These are phyloP conservation scores for Brachypteracias leptosomus DNA, from an alignment of 2,113 vertebrate genomes.

Conservation along the genomic window DNA sequence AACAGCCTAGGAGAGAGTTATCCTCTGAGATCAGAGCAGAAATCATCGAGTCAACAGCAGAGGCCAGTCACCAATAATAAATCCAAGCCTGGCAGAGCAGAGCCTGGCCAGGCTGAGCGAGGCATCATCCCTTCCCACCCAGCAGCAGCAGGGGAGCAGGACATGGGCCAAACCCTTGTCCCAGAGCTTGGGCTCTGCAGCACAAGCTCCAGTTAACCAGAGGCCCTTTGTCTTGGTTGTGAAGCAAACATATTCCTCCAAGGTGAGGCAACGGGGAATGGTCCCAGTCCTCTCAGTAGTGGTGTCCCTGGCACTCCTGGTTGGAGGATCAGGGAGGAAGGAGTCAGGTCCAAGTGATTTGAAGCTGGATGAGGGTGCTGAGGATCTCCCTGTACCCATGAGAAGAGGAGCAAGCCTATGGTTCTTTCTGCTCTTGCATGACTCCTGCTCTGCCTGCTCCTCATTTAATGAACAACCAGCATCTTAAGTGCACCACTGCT, in stretches of 20 bases:
- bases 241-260: not conserved
- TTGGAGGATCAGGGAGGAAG: not conserved
- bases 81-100: not conserved
- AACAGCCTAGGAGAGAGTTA: slow-evolving; percentile 65
- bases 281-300: not conserved
- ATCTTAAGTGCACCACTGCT: no score
- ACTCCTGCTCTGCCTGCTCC: not conserved
- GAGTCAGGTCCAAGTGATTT: not conserved
- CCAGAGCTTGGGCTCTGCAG: not conserved
- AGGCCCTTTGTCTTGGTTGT: not conserved
- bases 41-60: slow-evolving; percentile 63
- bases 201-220: not conserved
- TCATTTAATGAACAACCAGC: not conserved
- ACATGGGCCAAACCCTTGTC: not conserved
- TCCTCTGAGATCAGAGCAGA: slow-evolving; percentile 71
- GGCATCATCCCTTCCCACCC: not conserved
- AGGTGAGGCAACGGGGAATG: not conserved
- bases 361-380: not conserved
- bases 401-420: not conserved
- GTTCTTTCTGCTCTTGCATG: not conserved
- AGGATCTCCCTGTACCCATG: not conserved
- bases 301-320: not conserved
- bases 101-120: not conserved
- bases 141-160: not conserved
- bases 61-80: slow-evolving; percentile 57